Conservation (phyloP, 2,797 vertebrate species). For the Naso thynnoides region DNA sequence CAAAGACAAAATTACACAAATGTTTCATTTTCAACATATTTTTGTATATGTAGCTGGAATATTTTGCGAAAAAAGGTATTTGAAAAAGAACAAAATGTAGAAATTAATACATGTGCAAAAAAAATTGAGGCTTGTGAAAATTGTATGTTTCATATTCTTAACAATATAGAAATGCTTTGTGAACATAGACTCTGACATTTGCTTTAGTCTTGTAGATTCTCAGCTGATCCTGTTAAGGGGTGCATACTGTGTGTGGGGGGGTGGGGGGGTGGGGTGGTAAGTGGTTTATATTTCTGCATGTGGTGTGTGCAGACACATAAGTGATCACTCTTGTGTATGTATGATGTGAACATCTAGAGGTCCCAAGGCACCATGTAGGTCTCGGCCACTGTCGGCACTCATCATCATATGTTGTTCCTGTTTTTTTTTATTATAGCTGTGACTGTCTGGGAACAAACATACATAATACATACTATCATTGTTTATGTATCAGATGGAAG, state of each 20-base stretch:
- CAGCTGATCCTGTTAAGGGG: neutral
- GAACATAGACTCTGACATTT: neutral
- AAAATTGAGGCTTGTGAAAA: conserved; percentile 1
- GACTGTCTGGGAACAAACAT: conserved; percentile 31
- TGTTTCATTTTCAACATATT: conserved; percentile 7
- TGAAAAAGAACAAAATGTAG: neutral
- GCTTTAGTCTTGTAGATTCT: neutral
- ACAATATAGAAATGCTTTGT: neutral
- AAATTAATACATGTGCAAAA: conserved; percentile 4
- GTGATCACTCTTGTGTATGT: conserved; percentile 32
- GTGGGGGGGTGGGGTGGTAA: too few relatives aligned
- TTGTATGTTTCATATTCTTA: neutral
- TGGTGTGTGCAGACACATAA: conserved; percentile 58
- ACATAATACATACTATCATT: conserved; percentile 47
- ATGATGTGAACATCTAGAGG: conserved; percentile 63
- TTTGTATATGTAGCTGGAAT: neutral
- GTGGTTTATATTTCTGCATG: too few relatives aligned
- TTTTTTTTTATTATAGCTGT: conserved; percentile 46
- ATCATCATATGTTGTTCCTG: conserved; percentile 39
- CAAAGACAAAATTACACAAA: conserved; percentile 19
- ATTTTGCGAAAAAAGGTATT: conserved; percentile 11
- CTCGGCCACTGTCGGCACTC: conserved; percentile 47
- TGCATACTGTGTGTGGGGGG: neutral
- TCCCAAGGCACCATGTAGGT: conserved; percentile 28
- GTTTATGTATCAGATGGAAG: conserved; percentile 43